Conservation (phyloP, 2,888 invertebrate genomes). For the Reticulitermes lucifugus region DNA sequence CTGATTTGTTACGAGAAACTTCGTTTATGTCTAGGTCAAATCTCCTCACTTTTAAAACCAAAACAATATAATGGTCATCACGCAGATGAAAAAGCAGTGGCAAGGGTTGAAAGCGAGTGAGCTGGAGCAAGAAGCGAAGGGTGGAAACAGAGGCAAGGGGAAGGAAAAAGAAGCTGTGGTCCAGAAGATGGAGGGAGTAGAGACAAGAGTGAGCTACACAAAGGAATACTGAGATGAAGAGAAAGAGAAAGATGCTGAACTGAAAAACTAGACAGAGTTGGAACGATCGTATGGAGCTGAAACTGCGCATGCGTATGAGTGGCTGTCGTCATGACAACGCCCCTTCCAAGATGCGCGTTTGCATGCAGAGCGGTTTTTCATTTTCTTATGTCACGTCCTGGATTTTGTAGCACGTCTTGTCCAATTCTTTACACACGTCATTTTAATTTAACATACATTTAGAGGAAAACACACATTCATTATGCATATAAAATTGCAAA, state of each 20-base stretch:
- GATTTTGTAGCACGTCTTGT: constrained; percentile 4
- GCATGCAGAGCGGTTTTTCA: constrained; percentile 29
- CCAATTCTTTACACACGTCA: not conserved
- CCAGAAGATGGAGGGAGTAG: constrained; percentile 26
- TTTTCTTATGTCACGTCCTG: constrained; percentile 39
- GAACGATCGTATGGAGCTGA: constrained; percentile 23
- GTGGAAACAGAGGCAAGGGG: constrained; percentile 27
- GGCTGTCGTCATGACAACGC: constrained; percentile 34
- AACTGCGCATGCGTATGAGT: constrained; percentile 37
- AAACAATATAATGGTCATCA: constrained; percentile 38
- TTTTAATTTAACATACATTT: not conserved
- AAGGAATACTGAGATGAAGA: not conserved
- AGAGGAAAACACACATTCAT: no score
- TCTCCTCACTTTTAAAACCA: constrained; percentile 38
- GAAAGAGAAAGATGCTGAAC: not conserved
- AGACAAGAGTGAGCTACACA: not conserved
- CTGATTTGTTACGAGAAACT: constrained; percentile 2
- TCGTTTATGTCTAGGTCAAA: constrained; percentile 15
- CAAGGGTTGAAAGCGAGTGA: constrained; percentile 18
- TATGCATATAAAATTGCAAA: no score
- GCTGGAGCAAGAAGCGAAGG: constrained; percentile 21
- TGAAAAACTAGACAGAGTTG: not conserved
- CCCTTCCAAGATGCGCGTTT: constrained; percentile 35
- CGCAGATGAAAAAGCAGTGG: constrained; percentile 23
- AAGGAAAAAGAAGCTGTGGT: constrained; percentile 26